Evolutionary conservation across 2,113 vertebrate species (phyloP).

Genomic region (Empidonax alnorum): DNA sequence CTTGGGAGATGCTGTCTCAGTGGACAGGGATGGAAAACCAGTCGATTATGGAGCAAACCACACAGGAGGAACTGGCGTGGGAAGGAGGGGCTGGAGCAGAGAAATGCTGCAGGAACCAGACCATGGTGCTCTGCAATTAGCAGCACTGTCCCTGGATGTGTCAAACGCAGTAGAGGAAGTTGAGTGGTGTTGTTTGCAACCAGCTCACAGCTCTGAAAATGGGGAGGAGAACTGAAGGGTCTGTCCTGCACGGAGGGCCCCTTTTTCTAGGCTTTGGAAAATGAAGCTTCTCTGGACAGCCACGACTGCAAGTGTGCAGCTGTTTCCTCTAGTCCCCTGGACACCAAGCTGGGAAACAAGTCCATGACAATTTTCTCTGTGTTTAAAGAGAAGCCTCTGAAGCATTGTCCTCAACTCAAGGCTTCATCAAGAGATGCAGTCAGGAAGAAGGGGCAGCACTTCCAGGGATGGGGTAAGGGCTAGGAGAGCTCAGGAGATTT

Average conservation of each 20-base stretch:
- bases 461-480: neutral
- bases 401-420: neutral
- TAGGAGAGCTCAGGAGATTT: neutral
- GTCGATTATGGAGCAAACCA: neutral
- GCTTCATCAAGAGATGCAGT: neutral
- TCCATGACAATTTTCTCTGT: neutral
- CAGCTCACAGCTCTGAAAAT: neutral
- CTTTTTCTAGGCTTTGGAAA: neutral
- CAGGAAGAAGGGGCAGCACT: neutral
- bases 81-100: neutral
- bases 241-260: neutral
- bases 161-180: neutral
- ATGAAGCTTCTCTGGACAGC: neutral
- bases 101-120: neutral
- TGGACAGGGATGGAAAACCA: neutral
- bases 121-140: neutral
- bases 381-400: neutral
- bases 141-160: neutral
- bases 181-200: neutral
- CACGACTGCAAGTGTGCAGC: neutral
- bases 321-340: neutral
- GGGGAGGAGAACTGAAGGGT: neutral
- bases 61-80: neutral
- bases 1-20: neutral
- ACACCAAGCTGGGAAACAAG: neutral